Base-by-base conservation (phyloP, 2,888 invertebrate species). In the Eupithecia exiguata region DNA sequence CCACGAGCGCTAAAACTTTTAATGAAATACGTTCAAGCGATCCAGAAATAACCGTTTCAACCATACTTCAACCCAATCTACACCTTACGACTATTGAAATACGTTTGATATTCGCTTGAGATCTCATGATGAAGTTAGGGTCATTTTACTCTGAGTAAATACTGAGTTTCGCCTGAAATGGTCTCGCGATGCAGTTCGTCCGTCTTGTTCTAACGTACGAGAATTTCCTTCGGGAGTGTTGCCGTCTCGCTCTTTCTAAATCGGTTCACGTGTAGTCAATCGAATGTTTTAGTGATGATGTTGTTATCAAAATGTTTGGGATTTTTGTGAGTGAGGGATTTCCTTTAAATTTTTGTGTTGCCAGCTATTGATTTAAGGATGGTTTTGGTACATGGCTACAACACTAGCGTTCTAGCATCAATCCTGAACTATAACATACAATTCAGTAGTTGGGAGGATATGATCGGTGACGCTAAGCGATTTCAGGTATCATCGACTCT, bases 251-350 rank as follows among this genome's bases (percentile, higher is more conserved):
- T 90, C 85, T 76, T 21, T 78, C 82, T 84, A 84, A 84, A 84
- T 87, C 81, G 69, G 86, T 83, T 83, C 85, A 87, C 85, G 84
- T 85, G 84, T 81, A 85, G 87, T 88, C 86, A 88, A 88, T 87
- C 86, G 86, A 85, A 86, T 88, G 87, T 88, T 88, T 89, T 81
- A 76, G 82, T 53, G 58, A 66, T 72, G 70, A 70, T 71, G 77
- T 81, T 76, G 35, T 63, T 65, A 65, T 62, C 18, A 35, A 36
- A 65, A 38, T 38, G 63, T 38, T 65, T 38, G 35, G 38, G n/a
- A 65, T 65, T 65, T 65, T 65, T 65, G 30, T 16, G 0, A 25
- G 58, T 14, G 5, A 25, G 58, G 58, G 58, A 58, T 58, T 58
- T 58, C 58, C 58, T 58, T 53, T 25, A 58, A 1, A 25, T 14